Evolutionary conservation across 2,113 vertebrate species (phyloP).

Genomic region (Gobiocypris rarus): DNA sequence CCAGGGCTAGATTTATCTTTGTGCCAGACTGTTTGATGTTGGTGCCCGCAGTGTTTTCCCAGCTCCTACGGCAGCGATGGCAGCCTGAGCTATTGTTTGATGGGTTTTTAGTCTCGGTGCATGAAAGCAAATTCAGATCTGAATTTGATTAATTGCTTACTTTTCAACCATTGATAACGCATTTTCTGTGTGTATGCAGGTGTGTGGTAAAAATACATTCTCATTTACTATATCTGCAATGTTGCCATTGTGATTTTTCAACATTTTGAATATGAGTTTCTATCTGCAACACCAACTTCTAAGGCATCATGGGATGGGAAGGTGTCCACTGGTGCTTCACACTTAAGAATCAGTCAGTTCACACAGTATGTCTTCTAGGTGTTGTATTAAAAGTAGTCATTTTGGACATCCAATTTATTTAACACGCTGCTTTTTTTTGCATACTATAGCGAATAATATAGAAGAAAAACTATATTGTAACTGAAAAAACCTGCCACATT

Average conservation of each 20-base stretch:
- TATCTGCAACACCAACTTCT: background rate
- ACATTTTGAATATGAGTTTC: background rate
- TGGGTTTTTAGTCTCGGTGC: background rate
- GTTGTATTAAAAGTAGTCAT: background rate
- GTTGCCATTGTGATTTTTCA: background rate
- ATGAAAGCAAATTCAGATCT: background rate
- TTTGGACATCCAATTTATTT: background rate
- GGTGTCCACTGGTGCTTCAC: background rate
- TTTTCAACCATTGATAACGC: background rate
- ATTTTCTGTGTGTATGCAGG: background rate
- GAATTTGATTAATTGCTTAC: background rate
- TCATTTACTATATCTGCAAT: background rate
- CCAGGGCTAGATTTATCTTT: background rate
- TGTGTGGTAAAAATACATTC: background rate
- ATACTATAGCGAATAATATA: background rate
- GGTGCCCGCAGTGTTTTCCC: conserved; percentile 43
- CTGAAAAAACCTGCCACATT: no score
- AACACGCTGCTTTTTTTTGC: background rate
- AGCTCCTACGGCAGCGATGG: conserved; percentile 23
- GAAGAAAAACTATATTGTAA: no score
- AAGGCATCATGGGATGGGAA: background rate
- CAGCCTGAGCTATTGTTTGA: conserved; percentile 40
- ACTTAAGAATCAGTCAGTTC: background rate
- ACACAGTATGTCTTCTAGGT: background rate
- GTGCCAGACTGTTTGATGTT: conserved; percentile 52